Conservation (phyloP, 2,797 vertebrate species). For the Ataeniobius toweri region DNA sequence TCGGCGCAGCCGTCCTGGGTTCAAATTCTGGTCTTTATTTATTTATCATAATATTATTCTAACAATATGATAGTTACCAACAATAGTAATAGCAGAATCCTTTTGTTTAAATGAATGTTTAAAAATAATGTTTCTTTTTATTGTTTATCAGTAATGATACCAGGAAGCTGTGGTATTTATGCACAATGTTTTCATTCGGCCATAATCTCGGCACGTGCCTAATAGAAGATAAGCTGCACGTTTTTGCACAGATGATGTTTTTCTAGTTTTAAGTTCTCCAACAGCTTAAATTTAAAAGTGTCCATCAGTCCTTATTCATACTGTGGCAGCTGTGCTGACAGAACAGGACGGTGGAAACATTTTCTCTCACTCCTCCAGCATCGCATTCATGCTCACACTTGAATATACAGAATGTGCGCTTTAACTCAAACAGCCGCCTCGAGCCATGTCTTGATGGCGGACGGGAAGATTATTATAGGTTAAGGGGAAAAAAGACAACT, state of each 20-base stretch:
- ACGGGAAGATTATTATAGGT: constrained; percentile 15
- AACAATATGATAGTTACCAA: too few species aligned
- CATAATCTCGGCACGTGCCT: too few species aligned
- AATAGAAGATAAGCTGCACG: background rate
- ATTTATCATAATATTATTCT: too few species aligned
- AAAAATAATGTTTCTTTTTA: too few species aligned
- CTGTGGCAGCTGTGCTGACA: constrained; percentile 38
- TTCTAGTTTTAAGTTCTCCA: constrained; percentile 8
- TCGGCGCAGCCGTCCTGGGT: too few species aligned
- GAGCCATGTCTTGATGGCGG: constrained; percentile 20
- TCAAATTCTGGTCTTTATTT: too few species aligned
- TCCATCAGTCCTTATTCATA: constrained; percentile 20
- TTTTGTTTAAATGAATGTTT: too few species aligned
- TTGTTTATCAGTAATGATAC: too few species aligned
- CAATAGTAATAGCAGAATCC: too few species aligned
- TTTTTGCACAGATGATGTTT: constrained; percentile 11
- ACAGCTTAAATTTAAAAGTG: constrained; percentile 20
- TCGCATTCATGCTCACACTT: constrained; percentile 55
- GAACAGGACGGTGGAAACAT: constrained; percentile 27
- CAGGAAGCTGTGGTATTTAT: too few species aligned
- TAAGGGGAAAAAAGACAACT: constrained; percentile 20
- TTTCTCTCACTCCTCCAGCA: constrained; percentile 28
- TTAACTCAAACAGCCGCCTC: constrained; percentile 27
- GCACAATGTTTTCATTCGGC: too few species aligned
- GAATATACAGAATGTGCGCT: constrained; percentile 47